A percentile compares a stretch with the other conserved stretches of the same genome.
phyloP scores from a whole-genome alignment of 2,888 invertebrate genomes.

The Cepaea hortensis region DNA sequence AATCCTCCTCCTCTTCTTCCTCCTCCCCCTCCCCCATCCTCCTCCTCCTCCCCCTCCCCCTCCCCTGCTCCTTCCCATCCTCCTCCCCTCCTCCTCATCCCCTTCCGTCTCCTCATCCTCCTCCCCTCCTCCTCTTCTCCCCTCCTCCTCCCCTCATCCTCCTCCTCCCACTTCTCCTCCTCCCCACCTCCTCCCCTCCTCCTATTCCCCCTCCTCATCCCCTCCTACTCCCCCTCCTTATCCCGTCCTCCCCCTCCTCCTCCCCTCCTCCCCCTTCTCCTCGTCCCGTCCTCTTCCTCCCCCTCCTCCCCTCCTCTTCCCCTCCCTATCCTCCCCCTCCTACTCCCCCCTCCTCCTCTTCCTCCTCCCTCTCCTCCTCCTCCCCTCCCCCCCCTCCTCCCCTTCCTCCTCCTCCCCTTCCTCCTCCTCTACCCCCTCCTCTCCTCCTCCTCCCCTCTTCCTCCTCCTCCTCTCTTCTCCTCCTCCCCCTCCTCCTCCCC shows the following conservation, averaged over 20 bases:
- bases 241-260: background rate
- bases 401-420: slow-evolving; percentile 3
- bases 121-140: background rate
- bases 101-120: no score
- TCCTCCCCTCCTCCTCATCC: background rate
- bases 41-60: background rate
- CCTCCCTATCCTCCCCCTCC: no score
- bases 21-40: no score
- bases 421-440: slow-evolving; percentile 15
- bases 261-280: background rate
- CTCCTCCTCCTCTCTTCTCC: slow-evolving; percentile 9
- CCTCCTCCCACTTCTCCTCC: slow-evolving; percentile 11
- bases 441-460: background rate
- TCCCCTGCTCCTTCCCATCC: background rate
- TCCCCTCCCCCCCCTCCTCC: background rate
- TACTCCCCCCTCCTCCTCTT: background rate
- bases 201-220: background rate
- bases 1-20: no score
- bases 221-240: background rate
- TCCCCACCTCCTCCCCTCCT: background rate
- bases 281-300: background rate
- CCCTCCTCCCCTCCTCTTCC: background rate
- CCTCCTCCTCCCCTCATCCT: background rate
- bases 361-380: background rate
- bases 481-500: background rate